A percentile compares a stretch with the other conserved stretches of the same genome.
phyloP scores from a whole-genome alignment of 2,113 vertebrate genomes.

The Neofelis nebulosa region DNA sequence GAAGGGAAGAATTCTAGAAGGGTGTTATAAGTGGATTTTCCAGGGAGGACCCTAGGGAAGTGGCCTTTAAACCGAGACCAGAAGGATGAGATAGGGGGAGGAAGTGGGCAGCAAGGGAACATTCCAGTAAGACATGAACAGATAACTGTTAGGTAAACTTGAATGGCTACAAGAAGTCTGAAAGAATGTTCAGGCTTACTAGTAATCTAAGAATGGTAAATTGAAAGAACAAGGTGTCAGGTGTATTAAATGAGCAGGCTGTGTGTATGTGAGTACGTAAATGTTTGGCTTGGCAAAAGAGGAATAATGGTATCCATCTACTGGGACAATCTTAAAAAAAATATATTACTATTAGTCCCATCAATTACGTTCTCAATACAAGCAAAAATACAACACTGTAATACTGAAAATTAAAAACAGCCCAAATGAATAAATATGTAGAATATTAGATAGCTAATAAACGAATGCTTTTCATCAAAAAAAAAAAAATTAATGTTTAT shows the following conservation, averaged over 20 bases:
- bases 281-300: background rate
- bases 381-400: background rate
- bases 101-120: no score
- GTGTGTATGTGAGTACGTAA: background rate
- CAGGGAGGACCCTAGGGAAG: background rate
- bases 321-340: background rate
- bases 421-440: background rate
- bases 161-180: background rate
- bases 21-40: background rate
- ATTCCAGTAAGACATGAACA: background rate
- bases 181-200: background rate
- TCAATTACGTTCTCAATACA: background rate
- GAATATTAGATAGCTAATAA: background rate
- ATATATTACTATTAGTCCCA: background rate
- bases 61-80: background rate
- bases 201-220: background rate
- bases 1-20: background rate
- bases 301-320: background rate
- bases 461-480: no score
- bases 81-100: background rate
- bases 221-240: background rate
- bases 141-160: background rate
- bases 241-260: background rate
- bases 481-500: no score
- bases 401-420: background rate